Evolutionary conservation across 2,113 vertebrate genomes (phyloP).

Genomic region (Tympanuchus pallidicinctus): DNA sequence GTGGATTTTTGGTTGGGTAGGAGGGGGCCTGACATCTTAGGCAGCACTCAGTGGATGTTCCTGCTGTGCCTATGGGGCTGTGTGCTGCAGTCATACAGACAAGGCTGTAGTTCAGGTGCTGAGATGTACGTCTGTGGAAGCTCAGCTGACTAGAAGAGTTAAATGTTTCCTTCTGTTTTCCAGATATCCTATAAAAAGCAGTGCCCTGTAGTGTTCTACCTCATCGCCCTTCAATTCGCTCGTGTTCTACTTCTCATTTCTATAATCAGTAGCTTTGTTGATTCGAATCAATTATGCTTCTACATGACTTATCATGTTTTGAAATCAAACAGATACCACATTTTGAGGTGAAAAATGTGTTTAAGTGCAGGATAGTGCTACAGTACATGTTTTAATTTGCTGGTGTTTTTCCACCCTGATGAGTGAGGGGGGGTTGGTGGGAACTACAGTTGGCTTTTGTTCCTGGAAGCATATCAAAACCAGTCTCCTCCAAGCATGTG

Average conservation of each 20-base stretch:
- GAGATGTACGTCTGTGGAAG: background rate
- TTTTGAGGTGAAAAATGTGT: background rate
- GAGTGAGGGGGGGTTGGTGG: background rate
- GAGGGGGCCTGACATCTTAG: background rate
- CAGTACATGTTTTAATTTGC: background rate
- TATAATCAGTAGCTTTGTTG: background rate
- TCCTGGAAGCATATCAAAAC: background rate
- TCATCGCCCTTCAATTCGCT: background rate
- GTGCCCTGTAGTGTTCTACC: background rate
- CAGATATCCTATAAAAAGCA: background rate
- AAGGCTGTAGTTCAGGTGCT: background rate
- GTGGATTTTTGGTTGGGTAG: background rate
- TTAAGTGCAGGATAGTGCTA: background rate
- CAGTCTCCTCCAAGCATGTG: background rate
- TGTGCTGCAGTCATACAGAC: background rate
- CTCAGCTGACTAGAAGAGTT: background rate
- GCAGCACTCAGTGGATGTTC: fast-evolving
- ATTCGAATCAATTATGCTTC: background rate
- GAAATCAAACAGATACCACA: background rate
- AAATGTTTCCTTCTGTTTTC: background rate
- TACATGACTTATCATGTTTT: background rate
- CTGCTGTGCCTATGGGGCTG: background rate
- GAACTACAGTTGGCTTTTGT: background rate
- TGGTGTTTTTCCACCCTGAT: background rate
- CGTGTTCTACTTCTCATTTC: background rate